Conservation (phyloP, 2,113 vertebrate genomes). For the Psephotus haematonotus region DNA sequence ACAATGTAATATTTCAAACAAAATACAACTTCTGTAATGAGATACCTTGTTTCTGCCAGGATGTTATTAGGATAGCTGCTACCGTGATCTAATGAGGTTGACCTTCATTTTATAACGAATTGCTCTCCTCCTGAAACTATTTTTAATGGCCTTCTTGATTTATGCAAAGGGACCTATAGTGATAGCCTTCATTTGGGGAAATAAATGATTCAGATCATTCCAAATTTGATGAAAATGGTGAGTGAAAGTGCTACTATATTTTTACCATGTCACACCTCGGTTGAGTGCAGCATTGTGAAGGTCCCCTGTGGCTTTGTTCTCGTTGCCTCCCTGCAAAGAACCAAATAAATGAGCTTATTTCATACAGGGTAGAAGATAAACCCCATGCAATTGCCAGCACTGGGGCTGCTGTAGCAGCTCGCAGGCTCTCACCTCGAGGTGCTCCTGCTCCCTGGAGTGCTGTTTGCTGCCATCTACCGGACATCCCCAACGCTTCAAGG, state of each 20-base stretch:
- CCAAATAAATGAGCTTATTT: neutral
- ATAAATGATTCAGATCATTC: neutral
- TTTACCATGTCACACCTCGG: neutral
- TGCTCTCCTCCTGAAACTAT: slow-evolving; percentile 6
- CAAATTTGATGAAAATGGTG: neutral
- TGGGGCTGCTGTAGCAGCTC: neutral
- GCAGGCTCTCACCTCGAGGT: neutral
- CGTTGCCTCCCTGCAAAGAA: neutral
- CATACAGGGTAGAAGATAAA: neutral
- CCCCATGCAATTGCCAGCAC: accelerated
- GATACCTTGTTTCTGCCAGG: slow-evolving; percentile 7
- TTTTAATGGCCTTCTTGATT: slow-evolving; percentile 38
- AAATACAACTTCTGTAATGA: slow-evolving; percentile 54
- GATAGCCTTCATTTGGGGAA: neutral
- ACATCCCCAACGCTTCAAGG: neutral
- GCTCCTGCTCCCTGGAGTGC: neutral
- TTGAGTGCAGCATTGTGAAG: neutral
- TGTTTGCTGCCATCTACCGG: slow-evolving; percentile 45
- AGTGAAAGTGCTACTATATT: neutral
- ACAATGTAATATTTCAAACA: slow-evolving; percentile 45
- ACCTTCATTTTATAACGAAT: slow-evolving; percentile 53
- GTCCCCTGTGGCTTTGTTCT: neutral
- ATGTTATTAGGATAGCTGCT: slow-evolving; percentile 30
- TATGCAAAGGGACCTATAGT: neutral
- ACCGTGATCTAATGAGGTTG: slow-evolving; percentile 41